phyloP scores from a whole-genome alignment of 2,113 vertebrate species.

The Hoplias malabaricus region DNA sequence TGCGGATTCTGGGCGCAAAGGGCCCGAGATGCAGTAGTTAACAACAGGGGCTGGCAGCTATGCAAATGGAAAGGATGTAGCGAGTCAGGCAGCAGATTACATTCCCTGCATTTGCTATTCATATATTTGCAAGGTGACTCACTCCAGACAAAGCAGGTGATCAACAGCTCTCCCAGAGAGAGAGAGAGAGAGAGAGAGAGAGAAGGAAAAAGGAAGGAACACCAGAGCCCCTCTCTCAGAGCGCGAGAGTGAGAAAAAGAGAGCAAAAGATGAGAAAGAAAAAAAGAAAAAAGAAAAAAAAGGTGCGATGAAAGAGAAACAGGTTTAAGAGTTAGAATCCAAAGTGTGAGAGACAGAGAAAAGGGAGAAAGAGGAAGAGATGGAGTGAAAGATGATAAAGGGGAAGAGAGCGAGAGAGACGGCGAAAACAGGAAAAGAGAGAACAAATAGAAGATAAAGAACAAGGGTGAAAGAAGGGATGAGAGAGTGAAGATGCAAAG shows the following conservation, averaged over 20 bases:
- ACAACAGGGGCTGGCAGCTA: constrained; percentile 72
- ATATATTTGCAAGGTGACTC: constrained; percentile 85
- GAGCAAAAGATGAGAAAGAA: neutral
- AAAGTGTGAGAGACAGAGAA: no score
- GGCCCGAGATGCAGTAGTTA: constrained; percentile 63
- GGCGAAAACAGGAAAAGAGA: neutral
- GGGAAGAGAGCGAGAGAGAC: neutral
- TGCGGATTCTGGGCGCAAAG: constrained; percentile 62
- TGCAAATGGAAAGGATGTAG: constrained; percentile 74
- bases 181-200: constrained; percentile 2
- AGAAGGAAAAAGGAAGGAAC: neutral
- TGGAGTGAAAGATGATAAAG: neutral
- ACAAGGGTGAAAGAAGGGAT: neutral
- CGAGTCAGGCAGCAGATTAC: constrained; percentile 73
- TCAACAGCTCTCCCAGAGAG: neutral
- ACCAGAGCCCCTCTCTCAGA: no score
- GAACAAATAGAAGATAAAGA: neutral
- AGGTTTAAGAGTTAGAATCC: no score
- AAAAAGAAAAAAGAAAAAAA: neutral
- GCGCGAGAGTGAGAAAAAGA: neutral
- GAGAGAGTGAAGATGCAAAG: no score
- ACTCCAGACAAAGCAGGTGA: constrained; percentile 71
- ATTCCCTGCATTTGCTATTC: constrained; percentile 79
- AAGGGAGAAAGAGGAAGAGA: no score
- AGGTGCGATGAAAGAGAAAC: neutral